Evolutionary conservation across 1,140 invertebrate genomes (phyloP).

Genomic region (Chymomyza costata): DNA sequence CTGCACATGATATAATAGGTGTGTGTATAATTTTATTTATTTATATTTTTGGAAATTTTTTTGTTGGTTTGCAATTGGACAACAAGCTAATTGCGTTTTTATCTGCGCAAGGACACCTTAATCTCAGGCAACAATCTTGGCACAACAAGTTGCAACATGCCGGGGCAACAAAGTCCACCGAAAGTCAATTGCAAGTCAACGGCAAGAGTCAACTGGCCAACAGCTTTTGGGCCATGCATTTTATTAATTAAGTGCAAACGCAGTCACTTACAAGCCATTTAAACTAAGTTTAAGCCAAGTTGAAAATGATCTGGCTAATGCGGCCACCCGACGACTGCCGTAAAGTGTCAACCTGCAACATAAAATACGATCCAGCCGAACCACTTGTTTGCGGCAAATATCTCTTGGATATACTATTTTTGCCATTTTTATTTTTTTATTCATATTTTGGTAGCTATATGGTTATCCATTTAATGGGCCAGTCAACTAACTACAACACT

Average conservation of each 20-base stretch:
- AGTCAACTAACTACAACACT: no score
- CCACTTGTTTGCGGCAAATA: conserved; percentile 1
- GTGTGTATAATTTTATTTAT: no score
- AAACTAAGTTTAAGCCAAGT: conserved; percentile 68
- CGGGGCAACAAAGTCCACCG: conserved; percentile 57
- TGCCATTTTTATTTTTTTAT: no score
- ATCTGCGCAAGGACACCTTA: conserved; percentile 52
- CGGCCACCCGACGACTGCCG: conserved; percentile 26
- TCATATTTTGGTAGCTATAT: conserved; percentile 8
- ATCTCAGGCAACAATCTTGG: conserved; percentile 1
- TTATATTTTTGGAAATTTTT: no score
- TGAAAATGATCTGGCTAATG: conserved; percentile 67
- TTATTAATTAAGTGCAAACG: conserved; percentile 72
- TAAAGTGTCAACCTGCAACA: conserved; percentile 62
- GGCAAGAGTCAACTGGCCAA: no score
- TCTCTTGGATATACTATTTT: no score
- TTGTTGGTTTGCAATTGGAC: no score
- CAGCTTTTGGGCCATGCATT: conserved; percentile 21
- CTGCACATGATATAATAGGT: conserved; percentile 27
- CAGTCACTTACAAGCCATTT: conserved; percentile 68
- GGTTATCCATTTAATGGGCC: conserved; percentile 42
- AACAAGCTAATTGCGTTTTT: conserved; percentile 55
- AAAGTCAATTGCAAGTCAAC: no score
- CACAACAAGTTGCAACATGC: conserved; percentile 43
- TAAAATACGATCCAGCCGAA: conserved; percentile 34